A percentile compares a stretch with the other conserved stretches of the same genome.
phyloP scores from a whole-genome alignment of 2,888 invertebrate species.

The Drosophila conformis region DNA sequence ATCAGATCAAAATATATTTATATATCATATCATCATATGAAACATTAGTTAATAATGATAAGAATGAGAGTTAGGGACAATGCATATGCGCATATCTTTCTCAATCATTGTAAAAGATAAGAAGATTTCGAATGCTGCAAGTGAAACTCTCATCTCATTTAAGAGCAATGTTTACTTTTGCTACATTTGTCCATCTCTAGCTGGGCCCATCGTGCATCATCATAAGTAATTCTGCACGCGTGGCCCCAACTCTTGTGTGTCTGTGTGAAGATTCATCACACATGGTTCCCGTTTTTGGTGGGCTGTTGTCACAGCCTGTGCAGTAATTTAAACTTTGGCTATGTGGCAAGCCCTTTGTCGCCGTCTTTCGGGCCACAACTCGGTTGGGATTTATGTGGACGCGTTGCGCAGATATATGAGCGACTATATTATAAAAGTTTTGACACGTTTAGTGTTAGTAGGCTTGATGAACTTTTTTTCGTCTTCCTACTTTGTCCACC shows the following conservation, averaged over 20 bases:
- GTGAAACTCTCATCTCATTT: not conserved
- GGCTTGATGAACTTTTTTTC: conserved; percentile 70
- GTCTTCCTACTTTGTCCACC: conserved; percentile 6
- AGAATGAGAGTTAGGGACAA: not conserved
- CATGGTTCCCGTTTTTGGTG: conserved; percentile 49
- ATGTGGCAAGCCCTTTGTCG: conserved; percentile 35
- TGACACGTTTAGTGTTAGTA: conserved; percentile 71
- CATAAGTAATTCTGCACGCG: conserved; percentile 59
- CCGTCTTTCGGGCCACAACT: conserved; percentile 22
- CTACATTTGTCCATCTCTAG: conserved; percentile 49
- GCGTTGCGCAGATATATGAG: conserved; percentile 48
- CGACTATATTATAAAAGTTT: conserved; percentile 81
- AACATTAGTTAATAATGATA: not conserved
- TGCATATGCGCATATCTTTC: not conserved
- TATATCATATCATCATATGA: not conserved
- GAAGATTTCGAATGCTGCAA: not conserved
- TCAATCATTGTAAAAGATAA: not conserved
- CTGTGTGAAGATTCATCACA: conserved; percentile 63
- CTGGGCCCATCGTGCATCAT: conserved; percentile 56
- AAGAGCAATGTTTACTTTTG: conserved; percentile 2
- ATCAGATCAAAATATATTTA: not conserved
- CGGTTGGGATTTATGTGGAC: conserved; percentile 56
- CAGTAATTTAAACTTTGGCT: conserved; percentile 76
- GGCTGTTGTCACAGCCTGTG: conserved; percentile 65
- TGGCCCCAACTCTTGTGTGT: conserved; percentile 40